phyloP scores from a whole-genome alignment of 2,113 vertebrate species.

The Clinocottus analis region DNA sequence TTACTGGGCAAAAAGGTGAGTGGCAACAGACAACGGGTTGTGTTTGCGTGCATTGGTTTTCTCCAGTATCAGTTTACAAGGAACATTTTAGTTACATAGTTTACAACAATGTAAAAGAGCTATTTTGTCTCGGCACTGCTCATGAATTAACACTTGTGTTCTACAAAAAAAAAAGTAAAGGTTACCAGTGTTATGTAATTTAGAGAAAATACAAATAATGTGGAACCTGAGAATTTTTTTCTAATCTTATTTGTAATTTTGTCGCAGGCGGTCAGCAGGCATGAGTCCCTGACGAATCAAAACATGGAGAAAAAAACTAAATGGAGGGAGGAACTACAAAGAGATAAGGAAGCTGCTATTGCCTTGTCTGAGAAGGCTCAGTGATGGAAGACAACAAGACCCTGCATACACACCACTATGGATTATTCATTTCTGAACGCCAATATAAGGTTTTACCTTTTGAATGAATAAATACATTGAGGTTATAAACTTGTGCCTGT shows the following conservation, averaged over 20 bases:
- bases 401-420: not conserved
- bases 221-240: not conserved
- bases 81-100: not conserved
- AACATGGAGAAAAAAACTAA: slow-evolving; percentile 91
- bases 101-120: not conserved
- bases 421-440: not conserved
- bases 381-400: slow-evolving; percentile 33
- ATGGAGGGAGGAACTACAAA: slow-evolving; percentile 77
- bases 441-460: slow-evolving; percentile 5
- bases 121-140: not conserved
- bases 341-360: slow-evolving; percentile 8
- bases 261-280: slow-evolving; percentile 82
- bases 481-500: not conserved
- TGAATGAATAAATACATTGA: slow-evolving; percentile 1
- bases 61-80: not conserved
- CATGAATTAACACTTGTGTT: not conserved
- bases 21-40: not conserved
- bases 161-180: not conserved
- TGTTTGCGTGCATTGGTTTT: not conserved
- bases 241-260: not conserved
- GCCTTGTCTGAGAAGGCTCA: slow-evolving; percentile 65
- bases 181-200: not conserved
- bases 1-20: slow-evolving; percentile 90
- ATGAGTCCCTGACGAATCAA: slow-evolving; percentile 81
- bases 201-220: not conserved